Evolutionary conservation across 2,113 vertebrate species (phyloP).

Genomic region (Pavo muticus): DNA sequence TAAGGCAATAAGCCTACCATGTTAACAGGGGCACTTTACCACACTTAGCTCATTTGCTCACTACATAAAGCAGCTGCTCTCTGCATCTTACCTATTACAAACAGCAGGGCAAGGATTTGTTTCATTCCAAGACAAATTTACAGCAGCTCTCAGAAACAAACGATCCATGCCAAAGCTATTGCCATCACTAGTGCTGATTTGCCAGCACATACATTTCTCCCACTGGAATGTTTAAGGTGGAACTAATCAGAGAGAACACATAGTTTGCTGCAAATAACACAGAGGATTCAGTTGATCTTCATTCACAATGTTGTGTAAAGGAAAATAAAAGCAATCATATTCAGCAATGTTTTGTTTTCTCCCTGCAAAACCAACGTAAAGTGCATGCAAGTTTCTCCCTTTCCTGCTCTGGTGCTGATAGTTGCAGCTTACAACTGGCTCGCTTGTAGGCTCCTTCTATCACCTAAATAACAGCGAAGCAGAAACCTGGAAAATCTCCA

Average conservation of each 20-base stretch:
- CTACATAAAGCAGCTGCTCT: background rate
- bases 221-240: background rate
- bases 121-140: background rate
- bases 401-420: background rate
- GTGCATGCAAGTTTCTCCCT: background rate
- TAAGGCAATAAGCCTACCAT: conserved; percentile 38
- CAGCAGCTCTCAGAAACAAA: background rate
- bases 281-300: background rate
- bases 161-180: background rate
- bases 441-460: background rate
- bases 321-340: background rate
- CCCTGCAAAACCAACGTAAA: background rate
- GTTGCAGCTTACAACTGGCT: background rate
- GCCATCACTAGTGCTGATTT: background rate
- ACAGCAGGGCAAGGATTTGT: background rate
- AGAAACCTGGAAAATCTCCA: background rate
- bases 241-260: background rate
- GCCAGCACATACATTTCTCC: background rate
- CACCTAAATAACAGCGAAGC: background rate
- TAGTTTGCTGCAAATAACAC: background rate
- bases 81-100: background rate
- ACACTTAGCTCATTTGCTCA: background rate
- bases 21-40: conserved; percentile 64
- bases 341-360: background rate
- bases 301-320: background rate